Percentiles rank a stretch among this genome's conserved stretches.
These are phyloP conservation scores for Calosoma granatense DNA, from an alignment of 1,140 invertebrate genomes.

Conservation along the genomic window DNA sequence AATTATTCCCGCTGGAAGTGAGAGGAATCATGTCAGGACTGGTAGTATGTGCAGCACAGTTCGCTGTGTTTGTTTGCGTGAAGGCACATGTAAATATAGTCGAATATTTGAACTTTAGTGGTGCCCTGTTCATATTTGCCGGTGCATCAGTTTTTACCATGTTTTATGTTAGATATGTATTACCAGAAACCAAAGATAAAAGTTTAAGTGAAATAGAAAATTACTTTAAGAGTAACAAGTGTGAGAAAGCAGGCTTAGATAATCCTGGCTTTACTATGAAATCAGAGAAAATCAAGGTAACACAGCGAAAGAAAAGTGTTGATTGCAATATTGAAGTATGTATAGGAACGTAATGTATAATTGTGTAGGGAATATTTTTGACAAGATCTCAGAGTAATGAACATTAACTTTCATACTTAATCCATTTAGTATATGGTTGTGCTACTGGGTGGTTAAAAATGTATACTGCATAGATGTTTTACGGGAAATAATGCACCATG, in stretches of 20 bases:
- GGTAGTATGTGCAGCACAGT: slow-evolving; percentile 57
- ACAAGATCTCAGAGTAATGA: too few species aligned
- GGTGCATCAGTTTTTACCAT: slow-evolving; percentile 53
- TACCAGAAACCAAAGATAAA: slow-evolving; percentile 75
- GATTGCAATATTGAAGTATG: too few species aligned
- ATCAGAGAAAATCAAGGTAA: slow-evolving; percentile 15
- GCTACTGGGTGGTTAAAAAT: too few species aligned
- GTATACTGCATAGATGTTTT: too few species aligned
- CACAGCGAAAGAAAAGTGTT: too few species aligned
- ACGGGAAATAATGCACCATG: too few species aligned
- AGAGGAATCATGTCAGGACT: slow-evolving; percentile 56
- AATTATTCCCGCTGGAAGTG: slow-evolving; percentile 58
- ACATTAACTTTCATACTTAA: too few species aligned
- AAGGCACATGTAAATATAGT: slow-evolving; percentile 58
- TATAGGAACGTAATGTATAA: too few species aligned
- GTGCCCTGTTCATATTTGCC: slow-evolving; percentile 66
- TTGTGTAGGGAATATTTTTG: too few species aligned
- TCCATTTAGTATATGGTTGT: too few species aligned
- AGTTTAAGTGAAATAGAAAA: slow-evolving; percentile 67
- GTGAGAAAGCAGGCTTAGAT: slow-evolving; percentile 25
- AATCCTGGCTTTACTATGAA: slow-evolving; percentile 19
- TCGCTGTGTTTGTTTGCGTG: slow-evolving; percentile 57
- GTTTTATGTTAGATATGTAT: slow-evolving; percentile 52
- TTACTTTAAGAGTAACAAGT: slow-evolving; percentile 40
- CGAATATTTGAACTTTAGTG: slow-evolving; percentile 48